phyloP scores from a whole-genome alignment of 2,888 invertebrate species.

The Andrena praecox region DNA sequence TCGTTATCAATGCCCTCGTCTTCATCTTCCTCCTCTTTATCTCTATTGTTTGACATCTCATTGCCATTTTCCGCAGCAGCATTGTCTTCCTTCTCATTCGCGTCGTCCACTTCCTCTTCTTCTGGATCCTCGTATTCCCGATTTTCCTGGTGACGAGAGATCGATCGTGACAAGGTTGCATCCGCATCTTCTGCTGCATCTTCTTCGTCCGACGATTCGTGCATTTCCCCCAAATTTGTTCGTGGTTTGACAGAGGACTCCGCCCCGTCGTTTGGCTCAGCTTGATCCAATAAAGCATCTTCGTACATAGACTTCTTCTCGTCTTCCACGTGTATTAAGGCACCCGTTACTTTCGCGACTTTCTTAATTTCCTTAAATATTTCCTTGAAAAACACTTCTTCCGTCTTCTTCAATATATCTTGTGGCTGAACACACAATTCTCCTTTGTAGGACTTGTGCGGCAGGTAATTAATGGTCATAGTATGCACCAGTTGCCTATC shows the following conservation, averaged over 20 bases:
- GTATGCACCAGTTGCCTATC: constrained; percentile 88
- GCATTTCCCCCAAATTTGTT: constrained; percentile 79
- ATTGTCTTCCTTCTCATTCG: constrained; percentile 80
- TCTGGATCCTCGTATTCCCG: constrained; percentile 86
- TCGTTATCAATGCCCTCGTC: constrained; percentile 77
- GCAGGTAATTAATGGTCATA: constrained; percentile 91
- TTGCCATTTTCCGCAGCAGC: constrained; percentile 85
- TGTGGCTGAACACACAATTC: constrained; percentile 90
- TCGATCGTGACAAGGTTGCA: constrained; percentile 81
- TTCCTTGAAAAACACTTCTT: constrained; percentile 89
- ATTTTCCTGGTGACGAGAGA: constrained; percentile 85
- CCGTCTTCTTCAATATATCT: constrained; percentile 90
- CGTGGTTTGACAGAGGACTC: constrained; percentile 38
- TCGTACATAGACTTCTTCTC: constrained; percentile 81
- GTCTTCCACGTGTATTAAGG: constrained; percentile 84
- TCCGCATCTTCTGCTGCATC: constrained; percentile 87
- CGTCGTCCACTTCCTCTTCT: constrained; percentile 84
- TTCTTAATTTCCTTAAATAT: constrained; percentile 89
- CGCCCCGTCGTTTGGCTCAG: constrained; percentile 77
- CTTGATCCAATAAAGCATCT: constrained; percentile 81
- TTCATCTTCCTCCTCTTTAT: constrained; percentile 83
- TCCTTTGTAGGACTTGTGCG: constrained; percentile 90
- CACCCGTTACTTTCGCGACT: constrained; percentile 86
- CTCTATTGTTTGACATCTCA: constrained; percentile 79
- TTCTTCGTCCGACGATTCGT: constrained; percentile 90